Percentiles rank a stretch among this genome's conserved stretches.
phyloP scores from a whole-genome alignment of 2,888 invertebrate genomes.

The Amblyjoppa proteus region DNA sequence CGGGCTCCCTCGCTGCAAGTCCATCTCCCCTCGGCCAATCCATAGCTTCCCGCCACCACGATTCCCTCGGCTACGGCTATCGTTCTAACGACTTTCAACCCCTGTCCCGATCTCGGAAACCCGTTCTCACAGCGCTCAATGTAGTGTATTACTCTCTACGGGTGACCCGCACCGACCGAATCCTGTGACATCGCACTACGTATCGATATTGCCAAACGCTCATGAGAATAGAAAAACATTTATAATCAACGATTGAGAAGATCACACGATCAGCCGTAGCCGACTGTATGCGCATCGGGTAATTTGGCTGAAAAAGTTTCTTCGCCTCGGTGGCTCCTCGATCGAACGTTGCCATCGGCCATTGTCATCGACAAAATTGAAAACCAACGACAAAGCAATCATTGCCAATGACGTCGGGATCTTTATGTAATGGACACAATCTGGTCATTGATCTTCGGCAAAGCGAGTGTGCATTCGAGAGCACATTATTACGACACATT shows the following conservation, averaged over 20 bases:
- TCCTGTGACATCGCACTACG: slow-evolving; percentile 32
- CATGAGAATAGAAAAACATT: slow-evolving; percentile 54
- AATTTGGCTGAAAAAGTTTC: too few relatives aligned
- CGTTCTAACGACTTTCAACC: slow-evolving; percentile 67
- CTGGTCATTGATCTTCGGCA: slow-evolving; percentile 59
- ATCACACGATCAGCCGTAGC: neutral
- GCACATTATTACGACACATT: slow-evolving; percentile 65
- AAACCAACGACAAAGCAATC: neutral
- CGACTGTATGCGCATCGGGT: too few relatives aligned
- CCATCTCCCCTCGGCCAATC: slow-evolving; percentile 73
- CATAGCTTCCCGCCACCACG: slow-evolving; percentile 41
- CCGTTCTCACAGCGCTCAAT: slow-evolving; percentile 32
- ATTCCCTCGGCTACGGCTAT: slow-evolving; percentile 40
- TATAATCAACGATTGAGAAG: slow-evolving; percentile 3
- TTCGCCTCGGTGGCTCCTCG: too few relatives aligned
- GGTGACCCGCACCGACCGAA: slow-evolving; percentile 32
- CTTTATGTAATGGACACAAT: slow-evolving; percentile 58
- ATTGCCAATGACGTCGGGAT: slow-evolving; percentile 37
- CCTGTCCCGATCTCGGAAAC: slow-evolving; percentile 46
- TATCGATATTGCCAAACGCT: slow-evolving; percentile 38
- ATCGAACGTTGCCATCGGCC: too few relatives aligned
- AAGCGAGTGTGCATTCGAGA: slow-evolving; percentile 46
- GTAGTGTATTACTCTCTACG: neutral
- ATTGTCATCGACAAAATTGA: too few relatives aligned
- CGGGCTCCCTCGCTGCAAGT: slow-evolving; percentile 45